Evolutionary conservation across 2,888 invertebrate genomes (phyloP).

Genomic region (Drosophila paracracens): DNA sequence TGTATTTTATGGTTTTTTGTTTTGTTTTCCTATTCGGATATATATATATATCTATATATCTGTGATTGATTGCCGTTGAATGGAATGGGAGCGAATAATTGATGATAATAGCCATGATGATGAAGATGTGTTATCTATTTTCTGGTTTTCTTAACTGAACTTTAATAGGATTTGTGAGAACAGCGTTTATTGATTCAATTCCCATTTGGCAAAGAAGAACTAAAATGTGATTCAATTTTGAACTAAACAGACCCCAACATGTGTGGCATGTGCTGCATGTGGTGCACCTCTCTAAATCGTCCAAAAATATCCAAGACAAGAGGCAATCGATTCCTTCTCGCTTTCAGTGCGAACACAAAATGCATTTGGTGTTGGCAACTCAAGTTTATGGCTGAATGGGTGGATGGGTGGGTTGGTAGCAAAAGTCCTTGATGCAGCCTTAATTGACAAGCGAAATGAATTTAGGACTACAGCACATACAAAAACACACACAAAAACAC

Average conservation of each 20-base stretch:
- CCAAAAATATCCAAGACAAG: neutral
- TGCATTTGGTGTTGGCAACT: conserved; percentile 21
- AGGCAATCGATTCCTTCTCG: conserved; percentile 22
- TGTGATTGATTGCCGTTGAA: conserved; percentile 26
- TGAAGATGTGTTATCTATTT: conserved; percentile 6
- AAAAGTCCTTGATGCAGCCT: conserved; percentile 58
- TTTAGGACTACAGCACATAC: conserved; percentile 55
- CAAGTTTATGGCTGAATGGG: neutral
- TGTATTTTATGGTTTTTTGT: too few species aligned
- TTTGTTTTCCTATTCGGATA: neutral
- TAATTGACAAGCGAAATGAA: conserved; percentile 74
- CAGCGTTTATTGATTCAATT: conserved; percentile 20
- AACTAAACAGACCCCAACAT: neutral
- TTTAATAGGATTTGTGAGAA: conserved; percentile 17
- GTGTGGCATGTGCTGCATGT: neutral
- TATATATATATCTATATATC: neutral
- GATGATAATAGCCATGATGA: conserved; percentile 8
- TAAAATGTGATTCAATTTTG: conserved; percentile 47
- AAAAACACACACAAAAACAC: conserved; percentile 7
- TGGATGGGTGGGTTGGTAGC: neutral
- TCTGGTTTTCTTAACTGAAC: conserved; percentile 13
- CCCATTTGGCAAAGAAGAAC: neutral
- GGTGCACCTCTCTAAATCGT: neutral
- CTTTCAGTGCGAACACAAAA: conserved; percentile 33
- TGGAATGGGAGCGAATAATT: neutral